Evolutionary conservation across 2,888 invertebrate species (phyloP).

Genomic region (Lasioglossum zephyrum): DNA sequence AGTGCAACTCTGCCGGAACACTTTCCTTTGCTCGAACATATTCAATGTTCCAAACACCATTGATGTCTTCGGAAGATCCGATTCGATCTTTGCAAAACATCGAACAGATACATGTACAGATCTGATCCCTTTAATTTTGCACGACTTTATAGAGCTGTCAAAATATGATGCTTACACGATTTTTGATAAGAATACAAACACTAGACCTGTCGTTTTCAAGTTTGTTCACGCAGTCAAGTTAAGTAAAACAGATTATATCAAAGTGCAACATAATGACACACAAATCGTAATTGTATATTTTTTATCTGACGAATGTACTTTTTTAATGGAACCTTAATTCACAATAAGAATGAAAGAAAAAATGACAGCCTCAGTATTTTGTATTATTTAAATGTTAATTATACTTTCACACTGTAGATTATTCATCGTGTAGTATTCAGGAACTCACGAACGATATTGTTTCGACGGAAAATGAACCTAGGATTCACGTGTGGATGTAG

Average conservation of each 20-base stretch:
- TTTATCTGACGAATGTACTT: not conserved
- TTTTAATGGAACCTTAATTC: not conserved
- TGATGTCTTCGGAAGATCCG: not conserved
- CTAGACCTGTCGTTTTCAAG: too few species aligned
- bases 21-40: not conserved
- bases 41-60: not conserved
- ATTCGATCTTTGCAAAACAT: not conserved
- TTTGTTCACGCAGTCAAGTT: too few species aligned
- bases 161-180: not conserved
- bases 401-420: not conserved
- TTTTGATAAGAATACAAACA: not conserved
- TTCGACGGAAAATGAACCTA: not conserved
- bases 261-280: not conserved
- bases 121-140: not conserved
- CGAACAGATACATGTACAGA: not conserved
- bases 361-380: not conserved
- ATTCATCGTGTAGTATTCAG: not conserved
- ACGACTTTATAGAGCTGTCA: not conserved
- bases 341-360: not conserved
- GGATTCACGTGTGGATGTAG: not conserved
- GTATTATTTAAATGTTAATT: not conserved
- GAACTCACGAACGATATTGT: not conserved
- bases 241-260: not conserved
- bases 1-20: not conserved
- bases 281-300: not conserved